phyloP scores from a whole-genome alignment of 2,888 invertebrate species.

The Rhimphoctona megacephalus region DNA sequence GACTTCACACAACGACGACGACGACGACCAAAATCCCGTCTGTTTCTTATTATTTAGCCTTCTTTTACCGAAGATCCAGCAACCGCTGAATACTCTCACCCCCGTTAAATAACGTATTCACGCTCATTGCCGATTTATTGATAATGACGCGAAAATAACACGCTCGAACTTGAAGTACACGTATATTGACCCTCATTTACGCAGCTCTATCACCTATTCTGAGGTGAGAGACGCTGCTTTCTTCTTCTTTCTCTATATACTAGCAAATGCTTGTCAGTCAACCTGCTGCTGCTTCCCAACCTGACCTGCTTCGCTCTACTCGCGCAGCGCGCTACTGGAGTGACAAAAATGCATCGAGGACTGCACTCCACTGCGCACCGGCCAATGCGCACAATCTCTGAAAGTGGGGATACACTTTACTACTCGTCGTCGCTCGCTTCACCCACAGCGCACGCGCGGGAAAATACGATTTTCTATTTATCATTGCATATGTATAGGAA shows the following conservation, averaged over 20 bases:
- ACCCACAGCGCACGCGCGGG: conserved; percentile 37
- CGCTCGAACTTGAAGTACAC: conserved; percentile 47
- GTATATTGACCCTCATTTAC: conserved; percentile 77
- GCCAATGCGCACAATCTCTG: conserved; percentile 62
- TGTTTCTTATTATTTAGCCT: conserved; percentile 15
- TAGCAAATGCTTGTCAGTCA: conserved; percentile 70
- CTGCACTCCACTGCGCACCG: conserved; percentile 65
- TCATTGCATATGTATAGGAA: not conserved
- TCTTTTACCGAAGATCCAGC: conserved; percentile 61
- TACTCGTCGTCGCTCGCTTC: conserved; percentile 9
- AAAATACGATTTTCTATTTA: conserved; percentile 49
- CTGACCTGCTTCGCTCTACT: conserved; percentile 76
- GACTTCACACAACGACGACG: conserved; percentile 21
- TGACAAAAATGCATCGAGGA: conserved; percentile 61
- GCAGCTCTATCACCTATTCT: conserved; percentile 17
- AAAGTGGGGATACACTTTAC: not conserved
- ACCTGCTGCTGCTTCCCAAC: conserved; percentile 76
- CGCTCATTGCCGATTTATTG: conserved; percentile 50
- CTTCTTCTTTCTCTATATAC: conserved; percentile 65
- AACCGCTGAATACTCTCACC: conserved; percentile 47
- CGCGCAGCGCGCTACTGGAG: conserved; percentile 67
- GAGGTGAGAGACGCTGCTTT: conserved; percentile 68
- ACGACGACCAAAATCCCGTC: conserved; percentile 39
- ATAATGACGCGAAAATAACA: conserved; percentile 36
- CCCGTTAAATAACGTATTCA: conserved; percentile 20